Evolutionary conservation across 2,888 invertebrate species (phyloP).

Genomic region (Sisyra terminalis): DNA sequence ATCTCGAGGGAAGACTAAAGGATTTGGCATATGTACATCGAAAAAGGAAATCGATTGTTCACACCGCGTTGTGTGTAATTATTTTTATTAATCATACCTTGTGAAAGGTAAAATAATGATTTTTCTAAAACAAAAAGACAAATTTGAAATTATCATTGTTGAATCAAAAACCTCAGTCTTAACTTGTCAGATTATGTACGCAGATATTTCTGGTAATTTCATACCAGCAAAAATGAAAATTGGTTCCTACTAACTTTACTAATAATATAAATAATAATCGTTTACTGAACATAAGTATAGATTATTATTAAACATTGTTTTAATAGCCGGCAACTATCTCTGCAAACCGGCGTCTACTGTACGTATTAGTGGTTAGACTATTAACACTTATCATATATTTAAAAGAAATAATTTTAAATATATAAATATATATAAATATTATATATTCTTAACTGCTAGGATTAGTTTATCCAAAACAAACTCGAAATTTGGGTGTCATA

Average conservation of each 20-base stretch:
- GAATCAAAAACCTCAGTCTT: background rate
- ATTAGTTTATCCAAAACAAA: constrained; percentile 32
- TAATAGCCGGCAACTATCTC: constrained; percentile 2
- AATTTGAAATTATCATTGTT: background rate
- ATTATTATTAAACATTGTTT: constrained; percentile 7
- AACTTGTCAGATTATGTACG: background rate
- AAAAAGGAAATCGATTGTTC: background rate
- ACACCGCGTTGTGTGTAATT: background rate
- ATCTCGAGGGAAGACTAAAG: background rate
- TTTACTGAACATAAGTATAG: constrained; percentile 10
- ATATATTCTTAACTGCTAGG: constrained; percentile 21
- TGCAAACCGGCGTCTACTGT: constrained; percentile 2
- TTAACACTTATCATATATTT: constrained; percentile 23
- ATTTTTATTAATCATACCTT: constrained; percentile 1
- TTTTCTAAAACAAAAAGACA: background rate
- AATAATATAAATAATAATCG: constrained; percentile 22
- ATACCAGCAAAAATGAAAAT: constrained; percentile 25
- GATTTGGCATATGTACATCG: background rate
- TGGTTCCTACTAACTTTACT: constrained; percentile 31
- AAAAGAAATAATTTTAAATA: constrained; percentile 26
- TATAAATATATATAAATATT: constrained; percentile 7
- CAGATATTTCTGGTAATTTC: constrained; percentile 16
- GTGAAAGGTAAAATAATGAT: background rate
- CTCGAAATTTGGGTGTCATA: constrained; percentile 30
- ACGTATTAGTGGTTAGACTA: constrained; percentile 7